Evolutionary conservation across 2,888 invertebrate species (phyloP).

Genomic region (Phragmatobia fuliginosa): DNA sequence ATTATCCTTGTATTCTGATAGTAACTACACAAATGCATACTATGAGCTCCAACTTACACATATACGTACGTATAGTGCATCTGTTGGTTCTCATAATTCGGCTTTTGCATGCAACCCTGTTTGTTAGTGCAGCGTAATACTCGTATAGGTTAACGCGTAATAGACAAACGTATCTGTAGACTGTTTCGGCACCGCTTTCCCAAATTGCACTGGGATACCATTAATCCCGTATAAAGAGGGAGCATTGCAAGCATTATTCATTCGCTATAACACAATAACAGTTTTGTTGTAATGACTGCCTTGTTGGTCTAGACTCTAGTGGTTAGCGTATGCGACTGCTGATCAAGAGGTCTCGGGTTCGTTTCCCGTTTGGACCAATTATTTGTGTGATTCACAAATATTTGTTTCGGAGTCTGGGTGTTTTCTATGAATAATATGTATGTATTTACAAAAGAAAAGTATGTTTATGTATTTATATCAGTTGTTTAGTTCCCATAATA

Average conservation of each 20-base stretch:
- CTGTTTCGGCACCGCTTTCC: slow-evolving; percentile 23
- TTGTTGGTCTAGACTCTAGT: too few species aligned
- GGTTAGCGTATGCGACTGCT: too few species aligned
- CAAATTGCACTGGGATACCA: slow-evolving; percentile 26
- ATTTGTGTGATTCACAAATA: too few species aligned
- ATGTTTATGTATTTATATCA: too few species aligned
- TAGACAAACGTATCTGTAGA: slow-evolving; percentile 35
- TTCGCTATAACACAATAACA: slow-evolving; percentile 41
- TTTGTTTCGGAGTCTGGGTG: too few species aligned
- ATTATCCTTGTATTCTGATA: not conserved
- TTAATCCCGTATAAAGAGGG: slow-evolving; percentile 33
- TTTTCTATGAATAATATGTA: too few species aligned
- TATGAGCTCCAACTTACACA: not conserved
- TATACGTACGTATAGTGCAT: not conserved
- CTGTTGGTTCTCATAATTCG: slow-evolving; percentile 26
- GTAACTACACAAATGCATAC: not conserved
- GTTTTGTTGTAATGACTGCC: slow-evolving; percentile 16
- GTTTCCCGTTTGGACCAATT: too few species aligned
- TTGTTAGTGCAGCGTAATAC: slow-evolving; percentile 32
- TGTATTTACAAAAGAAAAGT: too few species aligned
- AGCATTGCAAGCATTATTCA: slow-evolving; percentile 29
- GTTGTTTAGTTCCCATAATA: too few species aligned
- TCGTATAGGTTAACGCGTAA: slow-evolving; percentile 28
- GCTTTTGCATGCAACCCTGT: slow-evolving; percentile 26
- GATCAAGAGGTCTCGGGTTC: too few species aligned